These are phyloP conservation scores for Anas capensis DNA, from an alignment of 2,797 vertebrate species.

Conservation along the genomic window DNA sequence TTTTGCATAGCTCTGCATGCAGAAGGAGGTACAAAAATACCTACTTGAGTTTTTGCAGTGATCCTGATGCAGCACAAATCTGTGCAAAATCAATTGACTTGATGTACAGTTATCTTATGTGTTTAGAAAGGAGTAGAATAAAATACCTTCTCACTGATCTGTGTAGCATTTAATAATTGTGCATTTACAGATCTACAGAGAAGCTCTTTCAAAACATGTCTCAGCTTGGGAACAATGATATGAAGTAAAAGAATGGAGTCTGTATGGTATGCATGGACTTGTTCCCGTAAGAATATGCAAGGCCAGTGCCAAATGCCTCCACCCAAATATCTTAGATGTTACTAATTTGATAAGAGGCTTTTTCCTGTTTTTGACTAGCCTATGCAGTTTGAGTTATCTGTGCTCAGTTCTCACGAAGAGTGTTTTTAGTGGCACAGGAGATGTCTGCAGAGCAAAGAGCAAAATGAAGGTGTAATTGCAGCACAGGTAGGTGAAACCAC, in stretches of 20 bases:
- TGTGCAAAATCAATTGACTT: background rate
- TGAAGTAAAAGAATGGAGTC: background rate
- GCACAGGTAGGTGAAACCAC: slow-evolving; percentile 4
- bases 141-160: background rate
- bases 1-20: background rate
- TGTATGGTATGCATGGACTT: background rate
- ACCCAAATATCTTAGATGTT: slow-evolving; percentile 55
- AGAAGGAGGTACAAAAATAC: background rate
- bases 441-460: background rate
- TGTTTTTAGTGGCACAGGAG: background rate
- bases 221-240: background rate
- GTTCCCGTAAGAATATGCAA: background rate
- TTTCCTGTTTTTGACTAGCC: slow-evolving; percentile 61
- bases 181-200: background rate
- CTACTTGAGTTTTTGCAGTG: background rate
- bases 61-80: background rate
- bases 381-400: slow-evolving; percentile 22
- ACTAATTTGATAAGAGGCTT: slow-evolving; percentile 55
- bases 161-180: background rate
- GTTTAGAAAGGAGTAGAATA: background rate
- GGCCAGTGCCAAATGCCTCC: slow-evolving; percentile 59
- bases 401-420: background rate
- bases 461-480: background rate
- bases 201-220: background rate
- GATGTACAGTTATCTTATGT: background rate